These are phyloP conservation scores for Micropterix aruncella DNA, from an alignment of 2,888 invertebrate species.

Conservation along the genomic window DNA sequence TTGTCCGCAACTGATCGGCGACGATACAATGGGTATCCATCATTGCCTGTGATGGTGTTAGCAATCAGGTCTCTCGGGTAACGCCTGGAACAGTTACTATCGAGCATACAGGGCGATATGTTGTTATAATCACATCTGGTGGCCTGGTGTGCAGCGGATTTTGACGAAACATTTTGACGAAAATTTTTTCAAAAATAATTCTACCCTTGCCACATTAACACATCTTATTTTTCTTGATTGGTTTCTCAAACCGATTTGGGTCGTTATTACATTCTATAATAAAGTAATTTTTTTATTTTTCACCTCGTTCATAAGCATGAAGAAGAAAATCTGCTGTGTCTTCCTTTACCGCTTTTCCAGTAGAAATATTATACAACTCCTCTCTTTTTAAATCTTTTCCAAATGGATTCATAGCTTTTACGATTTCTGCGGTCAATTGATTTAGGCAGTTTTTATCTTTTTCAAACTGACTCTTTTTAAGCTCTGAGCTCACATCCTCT, in stretches of 20 bases:
- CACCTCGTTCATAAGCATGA: not conserved
- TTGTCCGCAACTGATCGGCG: too few relatives aligned
- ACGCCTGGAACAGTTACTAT: too few relatives aligned
- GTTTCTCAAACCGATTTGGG: not conserved
- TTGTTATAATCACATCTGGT: too few relatives aligned
- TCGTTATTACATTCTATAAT: not conserved
- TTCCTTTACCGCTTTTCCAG: not conserved
- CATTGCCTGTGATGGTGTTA: too few relatives aligned
- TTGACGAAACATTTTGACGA: too few relatives aligned
- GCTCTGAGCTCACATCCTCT: conserved; percentile 12
- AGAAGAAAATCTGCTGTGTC: not conserved
- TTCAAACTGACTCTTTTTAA: not conserved
- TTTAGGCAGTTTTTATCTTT: not conserved
- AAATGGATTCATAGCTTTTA: not conserved
- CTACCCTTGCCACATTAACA: too few relatives aligned
- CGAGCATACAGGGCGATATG: too few relatives aligned
- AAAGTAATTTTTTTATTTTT: not conserved
- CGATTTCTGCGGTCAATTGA: not conserved
- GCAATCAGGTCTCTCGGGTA: too few relatives aligned
- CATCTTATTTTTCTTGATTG: not conserved
- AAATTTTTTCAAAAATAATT: too few relatives aligned
- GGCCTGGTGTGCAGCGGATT: too few relatives aligned
- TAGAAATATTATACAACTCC: not conserved
- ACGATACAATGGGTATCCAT: too few relatives aligned
- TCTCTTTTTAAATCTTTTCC: not conserved